Evolutionary conservation across 2,113 vertebrate genomes (phyloP).

Genomic region (Ciconia maguari): DNA sequence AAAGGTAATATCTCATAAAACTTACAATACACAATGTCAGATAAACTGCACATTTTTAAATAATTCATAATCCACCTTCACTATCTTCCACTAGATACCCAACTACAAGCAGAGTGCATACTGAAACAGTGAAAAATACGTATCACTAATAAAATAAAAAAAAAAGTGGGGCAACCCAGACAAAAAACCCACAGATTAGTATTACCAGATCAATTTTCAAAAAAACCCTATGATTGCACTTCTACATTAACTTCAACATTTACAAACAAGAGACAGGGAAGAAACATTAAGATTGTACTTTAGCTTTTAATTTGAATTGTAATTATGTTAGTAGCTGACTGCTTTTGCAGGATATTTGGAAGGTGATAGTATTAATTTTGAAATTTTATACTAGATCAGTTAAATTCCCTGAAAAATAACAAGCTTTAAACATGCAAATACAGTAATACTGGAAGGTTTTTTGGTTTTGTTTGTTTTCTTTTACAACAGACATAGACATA

Average conservation of each 20-base stretch:
- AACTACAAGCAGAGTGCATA: neutral
- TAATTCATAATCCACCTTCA: neutral
- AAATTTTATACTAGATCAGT: neutral
- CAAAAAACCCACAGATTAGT: accelerated
- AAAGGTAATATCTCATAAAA: neutral
- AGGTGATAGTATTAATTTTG: neutral
- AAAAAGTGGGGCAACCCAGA: neutral
- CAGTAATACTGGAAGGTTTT: neutral
- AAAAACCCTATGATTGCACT: neutral
- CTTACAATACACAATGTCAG: neutral
- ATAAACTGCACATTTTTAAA: neutral
- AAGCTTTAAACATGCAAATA: neutral
- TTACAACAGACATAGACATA: neutral
- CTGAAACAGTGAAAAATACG: neutral
- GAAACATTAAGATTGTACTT: neutral
- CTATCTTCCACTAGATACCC: neutral
- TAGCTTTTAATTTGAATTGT: neutral
- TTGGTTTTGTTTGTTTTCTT: neutral
- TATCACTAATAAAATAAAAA: neutral
- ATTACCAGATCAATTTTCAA: neutral
- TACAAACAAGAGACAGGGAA: neutral
- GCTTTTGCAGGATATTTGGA: neutral
- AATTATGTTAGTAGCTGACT: neutral
- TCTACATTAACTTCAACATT: neutral
- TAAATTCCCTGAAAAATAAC: neutral